Evolutionary conservation across 2,888 invertebrate genomes (phyloP).

Genomic region (Drosophila cognata): DNA sequence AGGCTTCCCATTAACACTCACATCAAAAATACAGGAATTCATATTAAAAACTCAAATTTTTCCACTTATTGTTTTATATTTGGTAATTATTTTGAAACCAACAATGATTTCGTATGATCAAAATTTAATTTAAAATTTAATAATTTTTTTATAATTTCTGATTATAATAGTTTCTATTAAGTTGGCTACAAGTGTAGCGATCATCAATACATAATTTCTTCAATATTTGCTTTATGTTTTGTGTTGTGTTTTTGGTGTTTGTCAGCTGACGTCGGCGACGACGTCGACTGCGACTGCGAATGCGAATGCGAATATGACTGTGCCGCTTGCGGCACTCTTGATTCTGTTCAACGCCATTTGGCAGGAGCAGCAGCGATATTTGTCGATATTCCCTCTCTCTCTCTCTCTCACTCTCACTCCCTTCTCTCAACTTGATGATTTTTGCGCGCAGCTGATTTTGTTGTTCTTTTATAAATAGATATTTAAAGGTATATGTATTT

Average conservation of each 20-base stretch:
- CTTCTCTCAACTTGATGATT: conserved; percentile 48
- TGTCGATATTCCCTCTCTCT: conserved; percentile 25
- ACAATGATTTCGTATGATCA: background rate
- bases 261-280: conserved; percentile 15
- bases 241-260: conserved; percentile 60
- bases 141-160: background rate
- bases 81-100: background rate
- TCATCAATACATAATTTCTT: conserved; percentile 75
- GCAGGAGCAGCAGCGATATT: conserved; percentile 38
- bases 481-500: background rate
- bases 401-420: too few relatives aligned
- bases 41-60: background rate
- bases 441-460: conserved; percentile 78
- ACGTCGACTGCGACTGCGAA: conserved; percentile 10
- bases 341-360: conserved; percentile 57
- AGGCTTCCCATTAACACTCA: background rate
- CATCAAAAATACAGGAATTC: background rate
- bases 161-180: conserved; percentile 19
- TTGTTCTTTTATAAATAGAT: conserved; percentile 71
- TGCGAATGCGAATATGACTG: conserved; percentile 40
- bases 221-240: conserved; percentile 70
- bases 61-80: background rate
- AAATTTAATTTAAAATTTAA: background rate
- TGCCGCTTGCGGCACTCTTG: conserved; percentile 57
- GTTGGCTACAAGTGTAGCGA: conserved; percentile 30